Base-by-base conservation (phyloP, 2,888 invertebrate genomes). In the Drosophila recens region DNA sequence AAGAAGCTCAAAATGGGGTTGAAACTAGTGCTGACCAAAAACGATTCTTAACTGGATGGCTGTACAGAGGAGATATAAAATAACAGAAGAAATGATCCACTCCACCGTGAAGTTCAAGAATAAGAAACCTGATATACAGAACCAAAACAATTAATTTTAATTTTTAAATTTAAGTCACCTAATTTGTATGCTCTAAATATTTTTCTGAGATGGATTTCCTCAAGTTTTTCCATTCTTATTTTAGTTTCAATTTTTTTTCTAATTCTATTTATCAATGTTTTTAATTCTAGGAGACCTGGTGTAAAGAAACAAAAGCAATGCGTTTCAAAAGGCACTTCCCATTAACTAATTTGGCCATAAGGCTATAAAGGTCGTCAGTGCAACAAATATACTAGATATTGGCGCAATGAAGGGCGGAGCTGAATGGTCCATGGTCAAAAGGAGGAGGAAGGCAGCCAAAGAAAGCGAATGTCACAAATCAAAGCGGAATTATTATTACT, bases 401-500 rank as follows among this genome's bases (percentile, higher is more conserved):
- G 43, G 43, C 13, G 23, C 43, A 23, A 43, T 20, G 23, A 43
- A 42, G 43, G 43, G 20, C 20, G 43, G 1, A 5, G 5, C 43
- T 43, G 43, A 20, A 20, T 11, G 10, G n/a, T 1, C 13, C 27
- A 30, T 9, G 10, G 42, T 42, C 11, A 15, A 38, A 23, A 38
- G 38, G 23, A 23, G 23, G 27, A n/a, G 36, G 5, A 10, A n/a
- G 27, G 20, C 43, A 11, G 43, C 20, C 11, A 27, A 5, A 17
- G 56, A 75, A 73, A 79, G 70, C 69, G 79, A 87, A 87, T 90
- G 82, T 82, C 91, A 91, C 91, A 91, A 91, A 91, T 91, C 91
- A 91, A 90, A 91, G 90, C 84, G 91, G 91, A 79, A 90, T 91
- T 91, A 91, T 90, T 91, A 91, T 91, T 91, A 91, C 91, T 91